These are phyloP conservation scores for Phoenoteleia sp. DNA, from an alignment of 2,888 invertebrate genomes.

Conservation along the genomic window DNA sequence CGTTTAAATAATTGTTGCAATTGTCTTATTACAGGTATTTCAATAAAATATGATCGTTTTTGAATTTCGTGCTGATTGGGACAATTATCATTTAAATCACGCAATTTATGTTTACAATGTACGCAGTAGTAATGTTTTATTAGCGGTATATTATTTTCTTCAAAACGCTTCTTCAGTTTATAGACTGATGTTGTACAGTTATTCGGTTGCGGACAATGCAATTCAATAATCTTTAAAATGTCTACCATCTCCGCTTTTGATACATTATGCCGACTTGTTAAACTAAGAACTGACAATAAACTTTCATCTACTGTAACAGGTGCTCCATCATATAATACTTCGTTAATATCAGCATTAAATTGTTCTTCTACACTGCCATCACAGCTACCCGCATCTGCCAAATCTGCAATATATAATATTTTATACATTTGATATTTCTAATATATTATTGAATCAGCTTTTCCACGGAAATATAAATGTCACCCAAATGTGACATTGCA, in stretches of 20 bases:
- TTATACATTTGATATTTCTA: too few species aligned
- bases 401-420: too few species aligned
- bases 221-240: conserved; percentile 12
- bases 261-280: neutral
- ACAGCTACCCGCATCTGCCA: too few species aligned
- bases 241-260: neutral
- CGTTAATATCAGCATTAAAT: too few species aligned
- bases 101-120: neutral
- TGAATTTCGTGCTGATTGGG: neutral
- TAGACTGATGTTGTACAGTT: neutral
- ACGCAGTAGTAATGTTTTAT: conserved; percentile 24
- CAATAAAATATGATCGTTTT: conserved; percentile 14
- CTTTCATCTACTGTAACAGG: neutral
- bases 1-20: neutral
- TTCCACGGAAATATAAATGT: too few species aligned
- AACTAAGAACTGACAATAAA: neutral
- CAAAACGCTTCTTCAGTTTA: conserved; percentile 3
- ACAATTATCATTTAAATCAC: neutral
- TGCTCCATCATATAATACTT: neutral
- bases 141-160: neutral
- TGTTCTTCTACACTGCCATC: too few species aligned
- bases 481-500: too few species aligned
- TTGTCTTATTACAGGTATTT: conserved; percentile 12
- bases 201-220: conserved; percentile 12
- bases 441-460: too few species aligned